Evolutionary conservation across 2,888 invertebrate species (phyloP).

Genomic region (Rhimphoctona megacephalus): DNA sequence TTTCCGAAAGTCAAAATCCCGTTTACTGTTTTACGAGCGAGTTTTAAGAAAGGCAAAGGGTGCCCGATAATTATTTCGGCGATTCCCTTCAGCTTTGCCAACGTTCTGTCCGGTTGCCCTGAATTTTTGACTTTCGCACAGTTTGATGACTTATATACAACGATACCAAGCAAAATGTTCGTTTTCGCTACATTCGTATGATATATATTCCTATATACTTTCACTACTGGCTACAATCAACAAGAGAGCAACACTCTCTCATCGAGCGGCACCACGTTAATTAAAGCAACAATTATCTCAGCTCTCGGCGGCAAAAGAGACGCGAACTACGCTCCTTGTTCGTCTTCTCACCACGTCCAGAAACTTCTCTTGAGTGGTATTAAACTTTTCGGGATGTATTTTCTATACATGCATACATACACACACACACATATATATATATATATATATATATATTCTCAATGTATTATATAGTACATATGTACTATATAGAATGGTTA

Average conservation of each 20-base stretch:
- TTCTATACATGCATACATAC: no score
- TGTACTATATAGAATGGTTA: neutral
- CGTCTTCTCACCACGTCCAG: conserved; percentile 46
- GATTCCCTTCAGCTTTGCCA: conserved; percentile 4
- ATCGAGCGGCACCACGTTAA: conserved; percentile 61
- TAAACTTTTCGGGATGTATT: conserved; percentile 39
- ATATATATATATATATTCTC: neutral
- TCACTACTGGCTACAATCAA: conserved; percentile 55
- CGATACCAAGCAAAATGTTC: conserved; percentile 47
- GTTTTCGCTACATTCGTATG: conserved; percentile 15
- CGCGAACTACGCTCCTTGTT: conserved; percentile 39
- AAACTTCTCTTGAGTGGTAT: conserved; percentile 52
- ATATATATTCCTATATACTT: conserved; percentile 50
- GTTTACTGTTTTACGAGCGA: conserved; percentile 40
- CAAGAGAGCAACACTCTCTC: conserved; percentile 36
- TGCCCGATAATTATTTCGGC: conserved; percentile 13
- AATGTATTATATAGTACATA: neutral
- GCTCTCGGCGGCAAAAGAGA: conserved; percentile 62
- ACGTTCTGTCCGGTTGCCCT: conserved; percentile 30
- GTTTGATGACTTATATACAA: neutral
- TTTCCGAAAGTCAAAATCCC: conserved; percentile 37
- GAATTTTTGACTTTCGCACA: conserved; percentile 61
- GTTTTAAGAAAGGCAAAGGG: conserved; percentile 6
- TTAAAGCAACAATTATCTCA: conserved; percentile 69
- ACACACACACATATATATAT: no score